Evolutionary conservation across 2,113 vertebrate species (phyloP).

Genomic region (Rynchops niger): DNA sequence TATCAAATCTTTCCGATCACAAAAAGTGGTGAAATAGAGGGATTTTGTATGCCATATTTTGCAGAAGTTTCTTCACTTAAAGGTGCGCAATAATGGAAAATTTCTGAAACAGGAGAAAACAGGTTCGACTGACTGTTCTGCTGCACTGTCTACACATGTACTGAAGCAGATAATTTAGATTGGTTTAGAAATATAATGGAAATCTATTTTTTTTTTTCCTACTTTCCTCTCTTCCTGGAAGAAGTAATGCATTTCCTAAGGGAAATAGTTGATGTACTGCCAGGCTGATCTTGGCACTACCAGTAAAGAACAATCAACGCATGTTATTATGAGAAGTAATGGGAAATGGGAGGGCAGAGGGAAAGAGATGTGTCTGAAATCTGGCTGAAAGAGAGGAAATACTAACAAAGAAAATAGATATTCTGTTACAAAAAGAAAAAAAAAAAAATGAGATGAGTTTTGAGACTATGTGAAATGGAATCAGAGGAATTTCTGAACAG

Average conservation of each 20-base stretch:
- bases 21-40: neutral
- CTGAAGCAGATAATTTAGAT: constrained; percentile 32
- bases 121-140: neutral
- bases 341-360: neutral
- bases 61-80: neutral
- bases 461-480: neutral
- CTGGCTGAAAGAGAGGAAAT: neutral
- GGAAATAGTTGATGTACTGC: constrained; percentile 3
- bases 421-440: neutral
- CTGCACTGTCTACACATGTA: neutral
- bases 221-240: neutral
- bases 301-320: neutral
- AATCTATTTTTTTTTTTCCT: neutral
- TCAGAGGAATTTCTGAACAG: neutral
- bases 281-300: neutral
- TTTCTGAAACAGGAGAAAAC: neutral
- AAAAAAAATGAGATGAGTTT: neutral
- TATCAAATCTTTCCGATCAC: neutral
- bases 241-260: neutral
- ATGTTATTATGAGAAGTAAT: neutral
- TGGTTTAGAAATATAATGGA: neutral
- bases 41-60: neutral
- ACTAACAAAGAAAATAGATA: neutral
- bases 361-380: neutral
- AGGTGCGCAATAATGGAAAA: neutral